phyloP scores from a whole-genome alignment of 53 echinoderm and acorn worm genomes.

The Patiria pectinifera region DNA sequence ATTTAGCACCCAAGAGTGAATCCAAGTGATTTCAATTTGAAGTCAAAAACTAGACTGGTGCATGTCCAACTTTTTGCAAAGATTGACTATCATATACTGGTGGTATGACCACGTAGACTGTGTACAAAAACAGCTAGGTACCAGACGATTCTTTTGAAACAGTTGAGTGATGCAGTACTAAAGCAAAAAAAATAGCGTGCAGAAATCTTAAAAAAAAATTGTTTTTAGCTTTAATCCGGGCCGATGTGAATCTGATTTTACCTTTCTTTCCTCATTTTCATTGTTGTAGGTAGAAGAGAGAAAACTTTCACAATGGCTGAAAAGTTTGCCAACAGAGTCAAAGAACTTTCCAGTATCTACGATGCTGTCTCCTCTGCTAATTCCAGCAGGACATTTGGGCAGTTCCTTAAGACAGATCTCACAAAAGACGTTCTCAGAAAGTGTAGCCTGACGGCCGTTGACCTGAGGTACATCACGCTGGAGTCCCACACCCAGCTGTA shows the following conservation, averaged over 20 bases:
- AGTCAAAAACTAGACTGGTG: no score
- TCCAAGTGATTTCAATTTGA: no score
- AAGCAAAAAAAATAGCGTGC: background rate
- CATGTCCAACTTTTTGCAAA: no score
- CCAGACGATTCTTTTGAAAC: no score
- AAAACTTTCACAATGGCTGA: constrained; percentile 23
- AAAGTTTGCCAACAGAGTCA: background rate
- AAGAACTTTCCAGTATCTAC: constrained; percentile 13
- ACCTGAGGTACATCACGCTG: constrained; percentile 38
- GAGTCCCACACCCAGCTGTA: constrained; percentile 13
- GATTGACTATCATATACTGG: no score
- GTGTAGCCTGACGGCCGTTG: constrained; percentile 27
- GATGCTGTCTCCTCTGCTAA: background rate
- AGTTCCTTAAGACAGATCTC: constrained; percentile 35
- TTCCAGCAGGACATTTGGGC: constrained; percentile 8
- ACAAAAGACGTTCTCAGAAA: constrained; percentile 36
- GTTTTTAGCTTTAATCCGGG: no score
- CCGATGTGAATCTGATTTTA: background rate
- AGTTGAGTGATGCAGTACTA: no score
- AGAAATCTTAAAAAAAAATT: background rate
- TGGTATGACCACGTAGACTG: no score
- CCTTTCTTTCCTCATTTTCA: background rate
- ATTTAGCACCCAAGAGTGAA: no score
- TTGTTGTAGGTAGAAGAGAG: background rate
- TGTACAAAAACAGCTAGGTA: no score